phyloP scores from a whole-genome alignment of 2,888 invertebrate species.

The Mesopsocus fuscifrons region DNA sequence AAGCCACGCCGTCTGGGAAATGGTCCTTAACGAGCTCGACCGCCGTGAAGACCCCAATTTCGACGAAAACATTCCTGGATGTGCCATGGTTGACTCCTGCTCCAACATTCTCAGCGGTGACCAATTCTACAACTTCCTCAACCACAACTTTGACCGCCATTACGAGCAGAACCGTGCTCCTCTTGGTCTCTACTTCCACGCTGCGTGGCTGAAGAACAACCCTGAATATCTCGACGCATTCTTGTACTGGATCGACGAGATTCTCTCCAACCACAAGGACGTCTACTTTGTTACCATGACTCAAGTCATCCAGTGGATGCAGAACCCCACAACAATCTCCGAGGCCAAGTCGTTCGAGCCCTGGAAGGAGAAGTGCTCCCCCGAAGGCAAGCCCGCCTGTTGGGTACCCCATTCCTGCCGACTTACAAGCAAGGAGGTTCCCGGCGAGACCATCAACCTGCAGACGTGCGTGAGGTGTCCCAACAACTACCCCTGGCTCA shows the following conservation, averaged over 20 bases:
- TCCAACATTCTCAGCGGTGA: slow-evolving; percentile 81
- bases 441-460: slow-evolving; percentile 83
- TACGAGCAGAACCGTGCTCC: slow-evolving; percentile 81
- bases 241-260: slow-evolving; percentile 84
- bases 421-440: slow-evolving; percentile 78
- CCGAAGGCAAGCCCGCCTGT: slow-evolving; percentile 65
- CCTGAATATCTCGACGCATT: slow-evolving; percentile 84
- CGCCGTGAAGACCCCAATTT: slow-evolving; percentile 76
- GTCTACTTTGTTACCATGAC: slow-evolving; percentile 92
- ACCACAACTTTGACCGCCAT: slow-evolving; percentile 83
- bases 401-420: slow-evolving; percentile 85
- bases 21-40: slow-evolving; percentile 89
- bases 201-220: slow-evolving; percentile 83
- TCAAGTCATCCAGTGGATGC: slow-evolving; percentile 92
- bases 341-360: slow-evolving; percentile 85
- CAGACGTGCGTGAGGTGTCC: slow-evolving; percentile 88
- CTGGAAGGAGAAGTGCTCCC: slow-evolving; percentile 84
- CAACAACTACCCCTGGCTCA: slow-evolving; percentile 87
- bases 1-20: slow-evolving; percentile 89
- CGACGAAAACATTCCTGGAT: slow-evolving; percentile 77
- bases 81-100: slow-evolving; percentile 90
- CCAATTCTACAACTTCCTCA: slow-evolving; percentile 85
- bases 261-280: slow-evolving; percentile 65
- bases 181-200: slow-evolving; percentile 79
- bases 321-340: slow-evolving; percentile 65